Evolutionary conservation across 1,140 invertebrate genomes (phyloP), one percentile per base, ranked within the genome.

Genomic region (Neodiprion lecontei): DNA sequence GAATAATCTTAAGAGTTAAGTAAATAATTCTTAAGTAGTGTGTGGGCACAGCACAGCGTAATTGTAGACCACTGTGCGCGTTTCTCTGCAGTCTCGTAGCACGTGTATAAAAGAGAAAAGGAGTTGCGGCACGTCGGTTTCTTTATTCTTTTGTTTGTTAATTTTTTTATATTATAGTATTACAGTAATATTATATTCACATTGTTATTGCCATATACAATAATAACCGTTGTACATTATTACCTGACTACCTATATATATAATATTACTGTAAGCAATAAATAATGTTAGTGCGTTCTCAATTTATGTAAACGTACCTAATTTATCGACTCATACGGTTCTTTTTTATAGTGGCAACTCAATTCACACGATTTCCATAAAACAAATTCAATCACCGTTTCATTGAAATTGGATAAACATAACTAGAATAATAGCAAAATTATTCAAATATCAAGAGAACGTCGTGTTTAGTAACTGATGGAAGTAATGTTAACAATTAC

Each of bases 1-100:
- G 79, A 84, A 83, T 82, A 83, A 81, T 79, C 76, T 78, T 80
- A 80, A 78, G 69, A 74, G 81, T 79, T 79, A 82, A 84, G 77
- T 83, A 40, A 40, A 40, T 40, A 61, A 61, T 61, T 61, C 53
- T 61, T 61, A 61, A 61, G 53, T 12, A 61, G 53, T 40, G 53
- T 61, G 53, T 61, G 53, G 53, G 8, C 53, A 61, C 53, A 61
- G 53, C 53, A 61, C 53, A 61, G 53, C 53, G 79, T 80, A 84
- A 75, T 79, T 81, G 76, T 80, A 78, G 76, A 73, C 72, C 84
- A 80, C 74, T 80, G 72, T 79, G 69, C 74, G 65, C 76, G 47
- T 74, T 69, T 78, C 49, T 75, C 73, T 74, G 66, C 77, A 74
- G 48, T 48, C 5, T 40, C 28, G n/a, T 61, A 61, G 53, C 53